Evolutionary conservation across 2,888 invertebrate genomes (phyloP).

Genomic region (Monochamus alternatus): DNA sequence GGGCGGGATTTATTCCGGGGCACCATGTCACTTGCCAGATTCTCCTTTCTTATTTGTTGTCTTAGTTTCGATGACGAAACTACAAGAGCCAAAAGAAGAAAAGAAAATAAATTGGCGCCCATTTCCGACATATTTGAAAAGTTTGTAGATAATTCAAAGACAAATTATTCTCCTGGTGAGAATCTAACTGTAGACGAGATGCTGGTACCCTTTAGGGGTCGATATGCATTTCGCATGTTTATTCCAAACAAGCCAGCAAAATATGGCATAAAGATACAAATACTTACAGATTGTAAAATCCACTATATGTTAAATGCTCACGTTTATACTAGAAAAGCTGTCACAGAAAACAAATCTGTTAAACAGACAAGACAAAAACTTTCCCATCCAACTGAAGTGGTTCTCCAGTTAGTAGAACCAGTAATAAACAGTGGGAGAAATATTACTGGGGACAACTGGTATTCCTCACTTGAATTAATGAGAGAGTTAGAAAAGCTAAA

Average conservation of each 20-base stretch:
- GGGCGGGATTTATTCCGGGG: too few species aligned
- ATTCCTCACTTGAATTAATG: slow-evolving; percentile 2
- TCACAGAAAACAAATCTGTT: not conserved
- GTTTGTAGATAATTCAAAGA: slow-evolving; percentile 10
- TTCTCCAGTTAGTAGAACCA: not conserved
- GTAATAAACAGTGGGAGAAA: slow-evolving; percentile 3
- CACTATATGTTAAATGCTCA: slow-evolving; percentile 2
- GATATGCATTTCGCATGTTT: not conserved
- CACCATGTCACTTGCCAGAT: not conserved
- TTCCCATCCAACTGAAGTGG: too few species aligned
- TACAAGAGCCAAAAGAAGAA: slow-evolving; percentile 7
- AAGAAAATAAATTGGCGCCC: slow-evolving; percentile 6
- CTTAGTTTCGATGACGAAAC: not conserved
- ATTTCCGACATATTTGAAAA: slow-evolving; percentile 4
- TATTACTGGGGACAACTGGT: not conserved
- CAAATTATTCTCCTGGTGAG: slow-evolving; percentile 1
- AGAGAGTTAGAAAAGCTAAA: slow-evolving; percentile 1
- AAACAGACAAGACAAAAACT: too few species aligned
- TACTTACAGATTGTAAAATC: slow-evolving; percentile 8
- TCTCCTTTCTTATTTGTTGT: slow-evolving; percentile 6
- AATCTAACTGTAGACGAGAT: slow-evolving; percentile 8
- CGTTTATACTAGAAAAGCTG: slow-evolving; percentile 7
- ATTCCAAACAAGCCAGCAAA: slow-evolving; percentile 1
- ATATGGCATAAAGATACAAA: slow-evolving; percentile 3
- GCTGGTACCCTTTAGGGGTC: not conserved